Conservation (phyloP, 2,113 vertebrate species). For the Anhinga anhinga region DNA sequence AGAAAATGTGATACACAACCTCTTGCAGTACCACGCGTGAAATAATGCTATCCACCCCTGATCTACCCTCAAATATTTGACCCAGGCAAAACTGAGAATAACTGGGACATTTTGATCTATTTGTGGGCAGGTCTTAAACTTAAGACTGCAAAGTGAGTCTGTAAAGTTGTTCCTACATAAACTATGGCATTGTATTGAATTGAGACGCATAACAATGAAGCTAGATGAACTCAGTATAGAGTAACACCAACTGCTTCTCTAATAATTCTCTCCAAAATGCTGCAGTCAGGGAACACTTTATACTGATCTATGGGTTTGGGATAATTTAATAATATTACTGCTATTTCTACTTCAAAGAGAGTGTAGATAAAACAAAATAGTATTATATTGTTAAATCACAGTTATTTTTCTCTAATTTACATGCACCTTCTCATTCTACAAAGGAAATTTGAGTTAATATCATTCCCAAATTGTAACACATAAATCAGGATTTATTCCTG, state of each 20-base stretch:
- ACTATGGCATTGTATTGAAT: not conserved
- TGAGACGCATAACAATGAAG: not conserved
- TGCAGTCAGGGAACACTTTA: not conserved
- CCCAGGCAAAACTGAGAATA: not conserved
- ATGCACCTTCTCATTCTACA: not conserved
- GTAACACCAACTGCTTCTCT: not conserved
- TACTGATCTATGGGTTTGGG: not conserved
- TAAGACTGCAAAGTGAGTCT: not conserved
- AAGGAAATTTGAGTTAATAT: not conserved
- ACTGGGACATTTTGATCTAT: not conserved
- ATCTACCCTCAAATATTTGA: not conserved
- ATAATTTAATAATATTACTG: not conserved
- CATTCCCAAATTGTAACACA: slow-evolving; percentile 22
- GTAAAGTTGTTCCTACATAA: not conserved
- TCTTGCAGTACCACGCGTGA: not conserved
- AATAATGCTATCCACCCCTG: not conserved
- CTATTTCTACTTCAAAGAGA: not conserved
- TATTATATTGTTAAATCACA: not conserved
- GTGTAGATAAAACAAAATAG: not conserved
- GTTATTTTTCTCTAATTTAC: not conserved
- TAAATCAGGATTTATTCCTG: not conserved
- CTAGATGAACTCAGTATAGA: not conserved
- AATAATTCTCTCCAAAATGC: not conserved
- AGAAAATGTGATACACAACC: not conserved
- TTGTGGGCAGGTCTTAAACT: not conserved